A percentile compares a stretch with the other conserved stretches of the same genome.
Evolutionary conservation across 1,140 invertebrate genomes (phyloP).

Genomic region (Pseudomyrmex sp.): DNA sequence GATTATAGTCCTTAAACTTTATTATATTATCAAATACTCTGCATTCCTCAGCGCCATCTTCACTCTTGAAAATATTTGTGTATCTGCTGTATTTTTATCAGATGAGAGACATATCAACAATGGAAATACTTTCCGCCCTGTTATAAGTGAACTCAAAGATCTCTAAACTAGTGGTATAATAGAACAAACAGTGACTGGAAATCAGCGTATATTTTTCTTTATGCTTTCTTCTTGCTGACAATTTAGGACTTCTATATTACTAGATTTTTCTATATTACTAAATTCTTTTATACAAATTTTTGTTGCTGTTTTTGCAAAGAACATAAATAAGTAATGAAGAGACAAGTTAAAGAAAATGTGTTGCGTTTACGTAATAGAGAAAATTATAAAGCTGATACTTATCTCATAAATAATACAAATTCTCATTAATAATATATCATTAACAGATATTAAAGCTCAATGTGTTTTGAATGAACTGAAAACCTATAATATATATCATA

Average conservation of each 20-base stretch:
- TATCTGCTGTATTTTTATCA: constrained; percentile 7
- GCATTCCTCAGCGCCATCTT: constrained; percentile 1
- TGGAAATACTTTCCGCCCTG: neutral
- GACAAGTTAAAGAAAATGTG: constrained; percentile 7
- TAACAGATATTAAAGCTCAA: neutral
- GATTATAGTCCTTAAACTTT: neutral
- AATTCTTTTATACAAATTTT: constrained; percentile 18
- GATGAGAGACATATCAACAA: neutral
- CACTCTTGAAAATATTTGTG: constrained; percentile 18
- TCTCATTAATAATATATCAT: neutral
- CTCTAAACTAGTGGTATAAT: constrained; percentile 12
- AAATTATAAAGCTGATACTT: constrained; percentile 24
- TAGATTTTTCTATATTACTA: neutral
- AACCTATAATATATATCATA: neutral
- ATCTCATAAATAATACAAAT: neutral
- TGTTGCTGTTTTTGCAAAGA: constrained; percentile 28
- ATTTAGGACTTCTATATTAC: constrained; percentile 19
- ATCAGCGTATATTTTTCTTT: constrained; percentile 4
- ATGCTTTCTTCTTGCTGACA: constrained; percentile 17
- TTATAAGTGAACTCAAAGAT: constrained; percentile 11
- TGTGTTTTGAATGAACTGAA: constrained; percentile 13
- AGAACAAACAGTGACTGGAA: neutral
- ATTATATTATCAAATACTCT: constrained; percentile 15
- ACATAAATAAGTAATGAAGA: constrained; percentile 2
- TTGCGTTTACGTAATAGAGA: neutral